These are phyloP conservation scores for Leptinotarsa juncta DNA, from an alignment of 2,888 invertebrate genomes.

Conservation along the genomic window DNA sequence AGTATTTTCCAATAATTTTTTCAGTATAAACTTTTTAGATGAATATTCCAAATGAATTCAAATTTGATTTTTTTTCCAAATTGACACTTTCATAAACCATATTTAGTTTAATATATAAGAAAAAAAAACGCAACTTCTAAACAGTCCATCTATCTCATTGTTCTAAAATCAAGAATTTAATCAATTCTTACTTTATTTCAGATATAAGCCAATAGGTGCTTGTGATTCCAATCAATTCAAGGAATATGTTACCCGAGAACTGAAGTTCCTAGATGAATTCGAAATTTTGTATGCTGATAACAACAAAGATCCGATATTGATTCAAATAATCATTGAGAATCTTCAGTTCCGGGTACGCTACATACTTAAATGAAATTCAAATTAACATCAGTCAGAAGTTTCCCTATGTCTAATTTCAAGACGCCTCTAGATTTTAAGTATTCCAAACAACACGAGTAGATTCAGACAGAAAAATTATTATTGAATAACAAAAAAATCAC, in stretches of 20 bases:
- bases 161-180: too few relatives aligned
- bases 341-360: background rate
- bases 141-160: too few relatives aligned
- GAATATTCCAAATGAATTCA: too few relatives aligned
- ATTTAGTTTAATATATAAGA: too few relatives aligned
- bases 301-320: background rate
- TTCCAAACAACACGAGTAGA: background rate
- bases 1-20: too few relatives aligned
- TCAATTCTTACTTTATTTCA: too few relatives aligned
- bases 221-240: background rate
- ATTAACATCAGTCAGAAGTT: slow-evolving; percentile 2
- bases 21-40: too few relatives aligned
- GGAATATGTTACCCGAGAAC: background rate
- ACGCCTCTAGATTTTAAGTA: background rate
- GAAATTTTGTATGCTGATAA: background rate
- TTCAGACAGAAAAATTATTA: background rate
- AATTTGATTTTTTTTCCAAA: too few relatives aligned
- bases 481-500: background rate
- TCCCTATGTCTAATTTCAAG: background rate
- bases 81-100: too few relatives aligned
- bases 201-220: background rate
- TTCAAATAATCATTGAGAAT: background rate
- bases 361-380: background rate
- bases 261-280: background rate
- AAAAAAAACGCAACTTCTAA: too few relatives aligned